These are phyloP conservation scores for Coryphaenoides rupestris DNA, from an alignment of 2,113 vertebrate species.

Conservation along the genomic window DNA sequence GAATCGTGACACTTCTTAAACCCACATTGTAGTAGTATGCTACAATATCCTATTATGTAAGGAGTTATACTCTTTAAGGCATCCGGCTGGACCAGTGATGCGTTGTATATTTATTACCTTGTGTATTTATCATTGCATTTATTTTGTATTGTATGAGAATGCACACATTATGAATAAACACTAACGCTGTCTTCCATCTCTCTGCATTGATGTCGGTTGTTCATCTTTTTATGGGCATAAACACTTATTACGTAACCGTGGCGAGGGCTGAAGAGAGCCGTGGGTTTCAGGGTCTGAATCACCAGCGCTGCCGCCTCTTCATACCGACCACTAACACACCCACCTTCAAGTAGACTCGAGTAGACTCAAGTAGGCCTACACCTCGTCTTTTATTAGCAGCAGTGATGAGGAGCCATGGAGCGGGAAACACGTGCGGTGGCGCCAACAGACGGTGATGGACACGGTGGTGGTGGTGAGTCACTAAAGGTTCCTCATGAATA, in stretches of 20 bases:
- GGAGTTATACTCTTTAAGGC: conserved; percentile 71
- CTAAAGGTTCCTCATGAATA: too few relatives aligned
- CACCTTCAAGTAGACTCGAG: too few relatives aligned
- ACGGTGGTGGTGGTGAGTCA: too few relatives aligned
- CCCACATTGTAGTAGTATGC: conserved; percentile 67
- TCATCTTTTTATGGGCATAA: too few relatives aligned
- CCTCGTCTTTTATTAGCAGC: too few relatives aligned
- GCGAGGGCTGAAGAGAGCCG: neutral
- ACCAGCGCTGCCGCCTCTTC: too few relatives aligned
- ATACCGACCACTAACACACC: too few relatives aligned
- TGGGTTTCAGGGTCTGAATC: too few relatives aligned
- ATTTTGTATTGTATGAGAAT: neutral
- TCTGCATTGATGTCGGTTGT: neutral
- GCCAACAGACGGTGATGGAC: too few relatives aligned
- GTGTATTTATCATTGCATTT: conserved; percentile 10
- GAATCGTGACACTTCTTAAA: conserved; percentile 60
- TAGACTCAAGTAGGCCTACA: too few relatives aligned
- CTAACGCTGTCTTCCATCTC: neutral
- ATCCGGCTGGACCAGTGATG: conserved; percentile 69
- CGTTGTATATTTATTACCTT: conserved; percentile 15
- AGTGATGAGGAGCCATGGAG: too few relatives aligned
- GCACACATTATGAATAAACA: conserved; percentile 15
- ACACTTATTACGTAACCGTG: neutral
- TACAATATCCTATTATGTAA: conserved; percentile 65
- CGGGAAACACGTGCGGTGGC: too few relatives aligned